Evolutionary conservation across 2,113 vertebrate genomes (phyloP), one percentile per base, ranked within the genome.

Genomic region (Pygoscelis adeliae): DNA sequence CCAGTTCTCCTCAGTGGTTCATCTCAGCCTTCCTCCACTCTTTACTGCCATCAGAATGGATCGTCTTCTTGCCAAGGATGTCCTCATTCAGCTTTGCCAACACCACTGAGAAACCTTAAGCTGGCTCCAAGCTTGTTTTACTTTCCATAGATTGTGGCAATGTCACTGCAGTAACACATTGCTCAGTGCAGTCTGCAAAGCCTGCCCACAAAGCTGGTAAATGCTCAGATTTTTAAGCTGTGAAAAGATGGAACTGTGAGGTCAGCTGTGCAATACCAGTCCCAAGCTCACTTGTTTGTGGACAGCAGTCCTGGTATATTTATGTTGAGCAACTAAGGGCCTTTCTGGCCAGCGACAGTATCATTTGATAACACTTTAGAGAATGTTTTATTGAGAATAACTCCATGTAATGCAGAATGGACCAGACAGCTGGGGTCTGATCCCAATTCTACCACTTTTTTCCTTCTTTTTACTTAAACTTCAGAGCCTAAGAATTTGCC

Each of bases 11-110:
- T 73, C 40, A 61, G 53, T 12, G 30, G 6, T 58, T 78, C 59
- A 78, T 36, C 14, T 78, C 12, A 92, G 13, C 46, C 50, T 66
- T 91, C 27, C 19, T 70, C 22, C 30, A 65, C 10, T 17, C n/a
- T 52, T 84, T 38, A 21, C 18, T 53, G 16, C 38, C 55, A 71
- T 21, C n/a, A 66, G 21, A 76, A 62, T 0, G 15, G 34, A 67
- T 27, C 1, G 0, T 14, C 20, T 46, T 63, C 72, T 80, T 29
- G 49, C 15, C 5, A 1, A 49, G 52, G 42, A 26, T 59, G 32
- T 25, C 38, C 17, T 73, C 42, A 13, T 85, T 92, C 69, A 77
- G 34, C 22, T 80, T 82, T 83, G 32, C 47, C n/a, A 84, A 23
- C 11, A 50, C 11, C 50, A 58, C 30, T 42, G 77, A 67, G 42